Evolutionary conservation across 2,797 vertebrate species (phyloP).

Genomic region (Sebastes matsubarae): DNA sequence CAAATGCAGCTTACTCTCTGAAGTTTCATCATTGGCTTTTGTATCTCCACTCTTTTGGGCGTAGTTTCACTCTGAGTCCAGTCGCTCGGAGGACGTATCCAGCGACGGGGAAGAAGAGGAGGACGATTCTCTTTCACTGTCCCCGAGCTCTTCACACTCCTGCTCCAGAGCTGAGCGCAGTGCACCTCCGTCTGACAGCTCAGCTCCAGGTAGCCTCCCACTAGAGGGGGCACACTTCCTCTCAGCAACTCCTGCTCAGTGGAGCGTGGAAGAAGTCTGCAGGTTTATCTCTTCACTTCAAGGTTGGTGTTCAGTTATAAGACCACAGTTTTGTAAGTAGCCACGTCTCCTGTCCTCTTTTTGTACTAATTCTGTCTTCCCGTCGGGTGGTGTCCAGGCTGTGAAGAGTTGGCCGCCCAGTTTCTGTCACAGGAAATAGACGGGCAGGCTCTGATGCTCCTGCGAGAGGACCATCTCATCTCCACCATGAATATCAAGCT

Average conservation of each 20-base stretch:
- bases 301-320: slow-evolving; percentile 80
- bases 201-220: slow-evolving; percentile 85
- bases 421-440: slow-evolving; percentile 99
- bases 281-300: slow-evolving; percentile 97
- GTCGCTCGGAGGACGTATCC: slow-evolving; percentile 93
- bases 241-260: slow-evolving; percentile 91
- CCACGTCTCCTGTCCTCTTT: background rate
- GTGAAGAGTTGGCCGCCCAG: slow-evolving; percentile 95
- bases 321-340: background rate
- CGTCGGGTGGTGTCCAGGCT: slow-evolving; percentile 81
- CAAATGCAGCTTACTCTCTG: background rate
- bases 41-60: background rate
- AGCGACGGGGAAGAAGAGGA: slow-evolving; percentile 93
- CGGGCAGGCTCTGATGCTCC: slow-evolving; percentile 95
- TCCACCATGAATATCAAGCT: slow-evolving; percentile 99
- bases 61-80: slow-evolving; percentile 92
- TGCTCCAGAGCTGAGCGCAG: slow-evolving; percentile 84
- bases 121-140: slow-evolving; percentile 84
- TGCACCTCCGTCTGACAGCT: slow-evolving; percentile 80
- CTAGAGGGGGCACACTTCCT: slow-evolving; percentile 90
- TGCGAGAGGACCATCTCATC: slow-evolving; percentile 98
- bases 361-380: background rate
- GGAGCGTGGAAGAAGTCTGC: slow-evolving; percentile 97
- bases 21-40: background rate
- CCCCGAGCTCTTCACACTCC: slow-evolving; percentile 90